Base-by-base conservation (phyloP, 2,797 vertebrate genomes). In the Austrolebias charrua region DNA sequence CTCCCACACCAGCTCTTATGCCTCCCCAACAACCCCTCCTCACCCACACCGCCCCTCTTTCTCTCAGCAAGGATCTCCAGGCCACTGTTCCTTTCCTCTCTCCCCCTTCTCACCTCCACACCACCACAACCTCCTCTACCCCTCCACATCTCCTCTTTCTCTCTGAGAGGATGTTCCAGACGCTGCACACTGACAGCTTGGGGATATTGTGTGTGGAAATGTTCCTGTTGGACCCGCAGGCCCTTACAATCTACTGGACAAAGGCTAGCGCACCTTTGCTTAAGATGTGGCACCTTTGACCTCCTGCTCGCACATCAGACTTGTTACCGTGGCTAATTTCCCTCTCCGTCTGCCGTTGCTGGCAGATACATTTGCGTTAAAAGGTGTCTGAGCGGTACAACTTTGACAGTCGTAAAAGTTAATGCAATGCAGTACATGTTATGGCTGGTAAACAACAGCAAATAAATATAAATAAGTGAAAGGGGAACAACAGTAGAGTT, bases 161-260 rank as follows among this genome's bases (percentile, higher is more conserved):
- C 88, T 89, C 76, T 75, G 85, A 91, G 90, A 92, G 90, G 89
- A 92, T 92, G 90, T 92, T 92, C 90, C 90, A 92, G 89, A 88
- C 88, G 79, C 85, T 92, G 90, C 90, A 92, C 90, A 92, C 90
- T 92, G 90, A 92, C 90, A 92, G 90, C 90, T 92, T 84, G 63
- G 90, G 90, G 90, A 92, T 92, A 92, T 91, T 90, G 89, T 92
- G 90, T 91, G 90, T 92, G 90, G 90, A 92, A 92, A 92, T 91
- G 90, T 92, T 92, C 89, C 89, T 92, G 89, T 90, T 91, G 89
- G 90, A 90, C 88, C 89, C 81, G 80, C 88, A 89, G 88, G 90
- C 89, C 90, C 87, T 90, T 91, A 90, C 89, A 91, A 92, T 91
- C 89, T 92, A 88, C 86, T 55, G 89, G 90, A 92, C 90, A 92